Evolutionary conservation across 1,140 invertebrate genomes (phyloP).

Genomic region (Trichogramma pretiosum): DNA sequence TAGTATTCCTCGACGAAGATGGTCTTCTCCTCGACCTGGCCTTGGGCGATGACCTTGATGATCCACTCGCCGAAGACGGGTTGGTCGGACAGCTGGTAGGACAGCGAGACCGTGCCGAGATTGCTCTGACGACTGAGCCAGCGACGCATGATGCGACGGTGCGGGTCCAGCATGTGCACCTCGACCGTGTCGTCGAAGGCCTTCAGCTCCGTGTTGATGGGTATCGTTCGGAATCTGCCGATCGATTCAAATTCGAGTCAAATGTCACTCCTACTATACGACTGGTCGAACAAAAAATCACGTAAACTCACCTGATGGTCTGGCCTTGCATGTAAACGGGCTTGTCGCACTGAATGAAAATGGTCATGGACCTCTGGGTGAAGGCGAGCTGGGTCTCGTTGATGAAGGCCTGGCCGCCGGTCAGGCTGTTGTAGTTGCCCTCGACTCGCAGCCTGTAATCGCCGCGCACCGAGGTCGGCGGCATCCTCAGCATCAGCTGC

Average conservation of each 20-base stretch:
- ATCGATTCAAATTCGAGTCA: too few relatives aligned
- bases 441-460: conserved; percentile 81
- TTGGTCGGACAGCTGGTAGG: conserved; percentile 84
- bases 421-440: conserved; percentile 73
- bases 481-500: conserved; percentile 73
- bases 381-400: conserved; percentile 75
- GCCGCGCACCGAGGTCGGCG: conserved; percentile 70
- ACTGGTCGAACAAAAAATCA: too few relatives aligned
- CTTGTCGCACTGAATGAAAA: conserved; percentile 92
- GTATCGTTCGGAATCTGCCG: conserved; percentile 75
- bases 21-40: conserved; percentile 73
- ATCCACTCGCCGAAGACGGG: conserved; percentile 88
- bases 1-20: conserved; percentile 93
- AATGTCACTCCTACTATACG: too few relatives aligned
- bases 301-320: conserved; percentile 42
- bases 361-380: conserved; percentile 84
- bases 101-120: conserved; percentile 81
- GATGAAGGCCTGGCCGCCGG: conserved; percentile 74
- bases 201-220: conserved; percentile 79
- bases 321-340: conserved; percentile 91
- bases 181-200: conserved; percentile 82
- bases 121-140: conserved; percentile 88
- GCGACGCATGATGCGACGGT: conserved; percentile 73
- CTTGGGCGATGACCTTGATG: conserved; percentile 79
- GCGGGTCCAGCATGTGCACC: conserved; percentile 82